Evolutionary conservation across 2,888 invertebrate species (phyloP).

Genomic region (Phortica okadai): DNA sequence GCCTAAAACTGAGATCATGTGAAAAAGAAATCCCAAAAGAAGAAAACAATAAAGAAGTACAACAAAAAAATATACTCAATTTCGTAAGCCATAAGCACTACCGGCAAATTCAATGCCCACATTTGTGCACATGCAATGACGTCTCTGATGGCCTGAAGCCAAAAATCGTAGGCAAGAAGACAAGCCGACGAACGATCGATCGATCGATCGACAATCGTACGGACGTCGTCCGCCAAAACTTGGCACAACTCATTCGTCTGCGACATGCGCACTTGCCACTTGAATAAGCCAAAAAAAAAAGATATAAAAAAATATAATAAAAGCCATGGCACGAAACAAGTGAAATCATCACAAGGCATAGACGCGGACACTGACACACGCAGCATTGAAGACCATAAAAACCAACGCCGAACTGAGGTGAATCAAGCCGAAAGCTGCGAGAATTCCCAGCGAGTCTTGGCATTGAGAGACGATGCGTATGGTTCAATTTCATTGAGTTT

Average conservation of each 20-base stretch:
- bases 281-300: conserved; percentile 4
- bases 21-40: background rate
- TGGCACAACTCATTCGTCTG: background rate
- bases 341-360: too few relatives aligned
- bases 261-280: conserved; percentile 9
- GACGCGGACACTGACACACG: too few relatives aligned
- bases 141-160: background rate
- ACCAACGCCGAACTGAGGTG: too few relatives aligned
- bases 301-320: background rate
- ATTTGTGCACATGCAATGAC: background rate
- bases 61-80: conserved; percentile 8
- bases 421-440: background rate
- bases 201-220: background rate
- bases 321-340: background rate
- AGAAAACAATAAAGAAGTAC: background rate
- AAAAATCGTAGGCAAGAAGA: background rate
- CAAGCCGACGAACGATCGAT: background rate
- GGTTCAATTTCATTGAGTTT: conserved; percentile 7
- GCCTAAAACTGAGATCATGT: conserved; percentile 17
- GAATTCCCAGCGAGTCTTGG: conserved; percentile 14
- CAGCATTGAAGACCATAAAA: too few relatives aligned
- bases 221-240: too few relatives aligned
- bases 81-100: conserved; percentile 8
- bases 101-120: conserved; percentile 26
- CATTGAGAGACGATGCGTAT: background rate